phyloP scores from a whole-genome alignment of 2,797 vertebrate genomes.

The Sebastes nivosus region DNA sequence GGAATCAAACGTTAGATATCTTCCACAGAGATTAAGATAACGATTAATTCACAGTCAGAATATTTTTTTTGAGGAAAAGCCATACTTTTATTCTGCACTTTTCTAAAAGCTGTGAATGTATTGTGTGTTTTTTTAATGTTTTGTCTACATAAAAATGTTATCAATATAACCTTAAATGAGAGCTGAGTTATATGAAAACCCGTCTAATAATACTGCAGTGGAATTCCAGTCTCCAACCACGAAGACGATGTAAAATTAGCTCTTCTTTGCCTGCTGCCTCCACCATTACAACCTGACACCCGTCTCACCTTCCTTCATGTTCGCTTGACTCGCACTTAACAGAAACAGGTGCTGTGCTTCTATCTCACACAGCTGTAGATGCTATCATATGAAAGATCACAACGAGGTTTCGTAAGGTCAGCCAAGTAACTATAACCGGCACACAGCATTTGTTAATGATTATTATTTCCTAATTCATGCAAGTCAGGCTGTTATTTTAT shows the following conservation, averaged over 20 bases:
- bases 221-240: slow-evolving; percentile 13
- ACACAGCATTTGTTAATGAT: neutral
- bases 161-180: neutral
- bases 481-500: too few relatives aligned
- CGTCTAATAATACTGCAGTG: slow-evolving; percentile 51
- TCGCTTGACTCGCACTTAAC: neutral
- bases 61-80: neutral
- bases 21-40: neutral
- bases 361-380: neutral
- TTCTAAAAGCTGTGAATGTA: neutral
- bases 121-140: rapidly evolving
- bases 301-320: neutral
- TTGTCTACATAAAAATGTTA: neutral
- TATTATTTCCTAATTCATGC: neutral
- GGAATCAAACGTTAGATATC: neutral
- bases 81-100: neutral
- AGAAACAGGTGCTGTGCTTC: neutral
- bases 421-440: neutral
- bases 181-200: neutral
- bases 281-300: neutral
- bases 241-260: slow-evolving; percentile 16
- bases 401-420: neutral
- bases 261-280: neutral
- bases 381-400: neutral
- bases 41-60: neutral